Percentiles rank a stretch among this genome's conserved stretches.
phyloP scores from a whole-genome alignment of 37 sponge, comb jelly and placozoan species.

The Dysidea cf. avara region DNA sequence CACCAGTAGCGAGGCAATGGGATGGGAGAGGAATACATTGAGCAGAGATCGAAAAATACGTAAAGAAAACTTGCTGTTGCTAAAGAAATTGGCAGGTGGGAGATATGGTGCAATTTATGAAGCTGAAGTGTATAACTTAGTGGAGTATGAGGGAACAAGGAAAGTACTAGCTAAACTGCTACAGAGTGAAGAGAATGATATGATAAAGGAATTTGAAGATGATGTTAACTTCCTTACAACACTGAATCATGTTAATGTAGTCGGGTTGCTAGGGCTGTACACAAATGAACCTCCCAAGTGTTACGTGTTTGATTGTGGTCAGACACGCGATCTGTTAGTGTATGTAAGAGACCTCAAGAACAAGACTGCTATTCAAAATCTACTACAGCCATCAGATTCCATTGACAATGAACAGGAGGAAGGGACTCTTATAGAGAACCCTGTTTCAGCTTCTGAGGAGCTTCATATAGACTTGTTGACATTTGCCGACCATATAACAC shows the following conservation, averaged over 20 bases:
- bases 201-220: slow-evolving; percentile 16
- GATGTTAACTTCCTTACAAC: slow-evolving; percentile 43
- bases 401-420: not conserved
- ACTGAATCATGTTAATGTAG: slow-evolving; percentile 65
- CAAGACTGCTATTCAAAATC: not conserved
- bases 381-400: not conserved
- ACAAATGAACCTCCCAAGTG: slow-evolving; percentile 50
- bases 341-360: slow-evolving; percentile 40
- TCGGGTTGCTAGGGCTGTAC: slow-evolving; percentile 58
- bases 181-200: not conserved
- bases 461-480: slow-evolving; percentile 21
- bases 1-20: too few relatives aligned
- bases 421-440: not conserved
- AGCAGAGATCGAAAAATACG: slow-evolving; percentile 40
- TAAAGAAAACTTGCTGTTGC: slow-evolving; percentile 44
- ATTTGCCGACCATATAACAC: slow-evolving; percentile 55
- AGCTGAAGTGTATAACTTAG: slow-evolving; percentile 49
- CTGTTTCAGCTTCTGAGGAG: not conserved
- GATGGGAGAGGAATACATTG: slow-evolving; percentile 13
- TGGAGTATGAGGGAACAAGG: not conserved
- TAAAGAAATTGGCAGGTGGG: slow-evolving; percentile 59
- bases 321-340: slow-evolving; percentile 36
- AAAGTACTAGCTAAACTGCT: slow-evolving; percentile 67
- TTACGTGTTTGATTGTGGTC: slow-evolving; percentile 62
- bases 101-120: slow-evolving; percentile 64